These are phyloP conservation scores for Heteractis magnifica DNA, from an alignment of 92 coral and sea anemone species.

Conservation along the genomic window DNA sequence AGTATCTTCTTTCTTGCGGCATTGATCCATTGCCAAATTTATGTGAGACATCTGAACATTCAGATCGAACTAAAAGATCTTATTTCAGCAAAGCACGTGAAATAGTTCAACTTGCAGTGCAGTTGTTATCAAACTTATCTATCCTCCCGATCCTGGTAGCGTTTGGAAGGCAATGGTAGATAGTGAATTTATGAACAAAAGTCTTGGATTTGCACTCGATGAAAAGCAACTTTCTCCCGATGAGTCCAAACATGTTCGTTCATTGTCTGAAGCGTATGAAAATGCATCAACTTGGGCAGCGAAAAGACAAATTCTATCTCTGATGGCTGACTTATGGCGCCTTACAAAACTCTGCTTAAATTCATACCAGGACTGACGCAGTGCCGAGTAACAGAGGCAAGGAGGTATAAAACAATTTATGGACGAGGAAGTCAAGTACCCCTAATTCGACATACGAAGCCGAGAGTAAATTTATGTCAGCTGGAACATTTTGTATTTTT, in stretches of 20 bases:
- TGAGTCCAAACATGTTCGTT: not conserved
- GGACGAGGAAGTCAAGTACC: conserved; percentile 7
- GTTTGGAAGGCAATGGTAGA: not conserved
- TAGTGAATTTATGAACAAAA: not conserved
- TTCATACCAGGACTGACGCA: no score
- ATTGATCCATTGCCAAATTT: not conserved
- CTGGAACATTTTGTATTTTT: conserved; percentile 21
- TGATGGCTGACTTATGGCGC: no score
- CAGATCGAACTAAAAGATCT: no score
- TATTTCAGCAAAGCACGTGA: conserved; percentile 7
- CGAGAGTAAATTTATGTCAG: not conserved
- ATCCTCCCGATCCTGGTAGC: not conserved
- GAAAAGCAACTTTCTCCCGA: not conserved
- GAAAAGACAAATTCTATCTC: conserved; percentile 20
- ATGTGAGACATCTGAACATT: no score
- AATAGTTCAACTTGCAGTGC: no score
- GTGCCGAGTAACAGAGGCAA: no score
- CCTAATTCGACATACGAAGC: not conserved
- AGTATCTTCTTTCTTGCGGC: not conserved
- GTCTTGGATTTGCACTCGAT: not conserved
- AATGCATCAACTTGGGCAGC: conserved; percentile 3
- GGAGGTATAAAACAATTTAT: not conserved
- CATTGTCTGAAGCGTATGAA: conserved; percentile 19
- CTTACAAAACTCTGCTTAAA: no score
- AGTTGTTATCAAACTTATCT: not conserved